Base-by-base conservation (phyloP, 2,888 invertebrate genomes). In the Eupeodes latifasciatus region DNA sequence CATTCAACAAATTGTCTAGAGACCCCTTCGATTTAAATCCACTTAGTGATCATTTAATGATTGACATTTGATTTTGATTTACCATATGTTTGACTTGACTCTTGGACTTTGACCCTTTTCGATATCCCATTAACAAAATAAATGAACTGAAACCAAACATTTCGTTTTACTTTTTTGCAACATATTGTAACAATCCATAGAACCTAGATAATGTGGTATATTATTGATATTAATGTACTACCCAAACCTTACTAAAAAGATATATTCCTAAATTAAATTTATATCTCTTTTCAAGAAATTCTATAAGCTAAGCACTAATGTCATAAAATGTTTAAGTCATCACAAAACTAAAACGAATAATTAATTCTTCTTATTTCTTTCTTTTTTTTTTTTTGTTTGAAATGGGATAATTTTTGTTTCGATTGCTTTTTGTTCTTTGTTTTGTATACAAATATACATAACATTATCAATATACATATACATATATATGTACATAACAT, bases 281-380 rank as follows among this genome's bases (percentile, higher is more conserved):
- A 49, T 27, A 9, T 10, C 14, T 69, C 40, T 69, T 57, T 80
- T 51, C 40, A 61, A 55, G 51, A 44, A 72, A 16, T 19, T 34
- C 66, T 27, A 16, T 47, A 66, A 49, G 34, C 5, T 47, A 66
- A 49, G 34, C 9, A 34, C 49, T 27, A 49, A 4, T 49, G 14
- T 66, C 66, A 66, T 66, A 66, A 66, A 66, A 66, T 51, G 66
- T 66, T 49, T n/a, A 66, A 66, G 66, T 49, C 66, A 66, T 66
- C 66, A 49, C 34, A 34, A 64, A 19, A 53, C 59, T 47, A 12
- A 19, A 16, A 27, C 27, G 9, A n/a, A 66, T 66, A 66, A 66
- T 66, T 66, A 66, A 66, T 66, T 51, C 49, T 66, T n/a, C 40
- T 4, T 27, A 27, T 7, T 40, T 40, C 40, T 9, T 40, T 40